These are phyloP conservation scores for Drosophila rufa DNA, from an alignment of 1,140 invertebrate genomes.

Conservation along the genomic window DNA sequence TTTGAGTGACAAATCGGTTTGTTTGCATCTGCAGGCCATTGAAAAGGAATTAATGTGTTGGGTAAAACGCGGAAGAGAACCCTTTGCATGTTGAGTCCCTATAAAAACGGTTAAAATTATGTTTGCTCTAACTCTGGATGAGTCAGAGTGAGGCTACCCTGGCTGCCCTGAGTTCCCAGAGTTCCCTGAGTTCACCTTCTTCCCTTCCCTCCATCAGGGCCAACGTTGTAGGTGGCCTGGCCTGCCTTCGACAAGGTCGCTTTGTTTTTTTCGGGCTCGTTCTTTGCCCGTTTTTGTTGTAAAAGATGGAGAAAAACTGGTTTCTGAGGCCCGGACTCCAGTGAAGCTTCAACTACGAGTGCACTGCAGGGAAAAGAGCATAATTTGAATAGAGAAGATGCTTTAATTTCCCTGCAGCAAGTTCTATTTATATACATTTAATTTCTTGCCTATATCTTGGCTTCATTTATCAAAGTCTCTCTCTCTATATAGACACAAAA, in stretches of 20 bases:
- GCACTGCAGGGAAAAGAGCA: conserved; percentile 10
- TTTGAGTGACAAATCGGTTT: conserved; percentile 48
- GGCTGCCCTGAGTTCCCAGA: background rate
- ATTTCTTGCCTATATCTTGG: background rate
- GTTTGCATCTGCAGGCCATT: conserved; percentile 62
- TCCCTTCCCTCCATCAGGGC: background rate
- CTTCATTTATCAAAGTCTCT: background rate
- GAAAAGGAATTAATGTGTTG: conserved; percentile 57
- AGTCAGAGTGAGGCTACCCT: conserved; percentile 18
- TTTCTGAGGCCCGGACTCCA: conserved; percentile 16
- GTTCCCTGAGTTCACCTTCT: background rate
- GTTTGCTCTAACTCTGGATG: conserved; percentile 24
- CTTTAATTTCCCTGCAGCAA: too few species aligned
- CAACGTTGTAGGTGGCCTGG: conserved; percentile 49
- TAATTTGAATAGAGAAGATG: background rate
- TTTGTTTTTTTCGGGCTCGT: conserved; percentile 17
- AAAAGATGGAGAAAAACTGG: conserved; percentile 27
- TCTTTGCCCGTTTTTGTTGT: background rate
- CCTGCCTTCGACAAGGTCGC: conserved; percentile 62
- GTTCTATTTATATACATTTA: background rate
- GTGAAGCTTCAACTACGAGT: background rate
- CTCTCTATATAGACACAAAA: conserved; percentile 1
- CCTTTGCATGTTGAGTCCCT: conserved; percentile 17
- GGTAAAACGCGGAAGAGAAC: conserved; percentile 43
- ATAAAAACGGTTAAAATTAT: conserved; percentile 6